phyloP scores from a whole-genome alignment of 2,113 vertebrate species.

The Callipepla californica region DNA sequence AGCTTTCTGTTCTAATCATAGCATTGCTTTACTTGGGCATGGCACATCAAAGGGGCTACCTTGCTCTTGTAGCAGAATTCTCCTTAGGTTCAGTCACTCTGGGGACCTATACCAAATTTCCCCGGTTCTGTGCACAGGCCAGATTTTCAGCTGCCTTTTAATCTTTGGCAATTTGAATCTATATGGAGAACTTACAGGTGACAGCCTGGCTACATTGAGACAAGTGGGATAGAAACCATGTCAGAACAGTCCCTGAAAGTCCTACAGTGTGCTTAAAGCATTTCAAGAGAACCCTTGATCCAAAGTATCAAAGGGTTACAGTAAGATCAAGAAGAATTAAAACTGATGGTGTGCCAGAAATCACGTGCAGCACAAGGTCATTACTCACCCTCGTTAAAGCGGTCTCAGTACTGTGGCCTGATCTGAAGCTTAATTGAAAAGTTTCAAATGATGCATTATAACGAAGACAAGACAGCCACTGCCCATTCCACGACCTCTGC shows the following conservation, averaged over 20 bases:
- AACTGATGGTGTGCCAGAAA: conserved; percentile 82
- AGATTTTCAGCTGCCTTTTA: conserved; percentile 78
- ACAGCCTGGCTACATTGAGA: conserved; percentile 73
- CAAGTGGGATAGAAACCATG: conserved; percentile 77
- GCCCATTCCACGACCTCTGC: conserved; percentile 80
- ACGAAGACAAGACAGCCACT: conserved; percentile 79
- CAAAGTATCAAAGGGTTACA: conserved; percentile 84
- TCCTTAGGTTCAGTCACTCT: conserved; percentile 66
- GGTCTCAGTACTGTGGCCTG: conserved; percentile 78
- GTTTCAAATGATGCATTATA: conserved; percentile 83
- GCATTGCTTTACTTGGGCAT: conserved; percentile 40
- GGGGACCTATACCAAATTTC: conserved; percentile 70
- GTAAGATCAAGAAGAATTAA: conserved; percentile 86
- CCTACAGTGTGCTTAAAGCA: conserved; percentile 76
- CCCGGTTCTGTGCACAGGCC: conserved; percentile 55
- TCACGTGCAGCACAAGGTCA: conserved; percentile 82
- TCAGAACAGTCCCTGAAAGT: conserved; percentile 79
- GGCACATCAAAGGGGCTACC: conserved; percentile 76
- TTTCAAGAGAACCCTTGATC: conserved; percentile 83
- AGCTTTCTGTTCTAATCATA: conserved; percentile 63
- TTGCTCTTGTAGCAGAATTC: conserved; percentile 51
- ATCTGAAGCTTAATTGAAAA: conserved; percentile 85
- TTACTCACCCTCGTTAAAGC: conserved; percentile 83
- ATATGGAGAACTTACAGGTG: conserved; percentile 77
- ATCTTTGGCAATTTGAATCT: conserved; percentile 84